Evolutionary conservation across 2,113 vertebrate genomes (phyloP).

Genomic region (Pheucticus melanocephalus): DNA sequence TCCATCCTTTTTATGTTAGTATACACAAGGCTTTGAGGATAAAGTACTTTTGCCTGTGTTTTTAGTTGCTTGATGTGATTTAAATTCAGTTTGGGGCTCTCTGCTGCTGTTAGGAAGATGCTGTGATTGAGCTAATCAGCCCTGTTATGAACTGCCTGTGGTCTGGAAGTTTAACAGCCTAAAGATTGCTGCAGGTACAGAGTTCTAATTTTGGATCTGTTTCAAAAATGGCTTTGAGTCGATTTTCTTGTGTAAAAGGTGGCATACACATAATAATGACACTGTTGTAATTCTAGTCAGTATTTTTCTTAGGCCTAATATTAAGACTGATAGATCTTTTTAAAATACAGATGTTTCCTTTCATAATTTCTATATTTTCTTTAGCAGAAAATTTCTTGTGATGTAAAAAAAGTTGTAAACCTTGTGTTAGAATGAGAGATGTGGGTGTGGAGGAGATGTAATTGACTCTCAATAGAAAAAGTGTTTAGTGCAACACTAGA

Average conservation of each 20-base stretch:
- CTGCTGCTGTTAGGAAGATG: not conserved
- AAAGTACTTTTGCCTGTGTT: not conserved
- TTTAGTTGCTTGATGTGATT: not conserved
- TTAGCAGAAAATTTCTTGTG: not conserved
- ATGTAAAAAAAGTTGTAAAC: not conserved
- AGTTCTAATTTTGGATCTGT: not conserved
- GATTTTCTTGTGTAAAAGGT: not conserved
- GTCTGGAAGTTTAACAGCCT: not conserved
- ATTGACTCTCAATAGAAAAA: not conserved
- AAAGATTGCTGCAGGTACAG: not conserved
- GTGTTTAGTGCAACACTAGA: not conserved
- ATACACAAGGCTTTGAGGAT: not conserved
- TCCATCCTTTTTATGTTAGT: not conserved
- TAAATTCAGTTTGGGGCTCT: not conserved
- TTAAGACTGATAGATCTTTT: not conserved
- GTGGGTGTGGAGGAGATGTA: not conserved
- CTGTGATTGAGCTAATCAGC: constrained; percentile 16
- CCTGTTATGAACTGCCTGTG: not conserved
- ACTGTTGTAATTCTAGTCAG: not conserved
- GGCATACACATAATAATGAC: not conserved
- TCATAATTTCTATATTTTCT: not conserved
- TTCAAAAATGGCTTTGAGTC: not conserved
- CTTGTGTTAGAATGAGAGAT: not conserved
- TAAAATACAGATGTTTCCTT: not conserved
- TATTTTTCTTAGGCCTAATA: not conserved